These are phyloP conservation scores for Darevskia nairensis DNA, from an alignment of 2,797 vertebrate genomes.

Conservation along the genomic window DNA sequence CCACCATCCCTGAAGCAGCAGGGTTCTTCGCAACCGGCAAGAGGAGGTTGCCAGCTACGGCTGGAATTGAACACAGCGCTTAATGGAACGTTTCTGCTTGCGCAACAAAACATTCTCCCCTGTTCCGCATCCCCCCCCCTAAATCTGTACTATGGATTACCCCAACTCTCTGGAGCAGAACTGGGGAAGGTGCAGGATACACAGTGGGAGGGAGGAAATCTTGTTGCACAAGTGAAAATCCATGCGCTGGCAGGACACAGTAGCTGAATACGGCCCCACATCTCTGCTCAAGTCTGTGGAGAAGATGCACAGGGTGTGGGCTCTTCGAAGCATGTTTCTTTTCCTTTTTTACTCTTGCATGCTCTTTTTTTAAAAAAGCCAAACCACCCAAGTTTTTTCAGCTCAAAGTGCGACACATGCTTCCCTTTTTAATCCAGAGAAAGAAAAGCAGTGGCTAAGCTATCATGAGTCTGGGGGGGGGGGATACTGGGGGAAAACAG, in stretches of 20 bases:
- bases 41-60: neutral
- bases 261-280: too few relatives aligned
- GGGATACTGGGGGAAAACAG: constrained; percentile 2
- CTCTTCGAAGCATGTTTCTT: neutral
- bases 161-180: too few relatives aligned
- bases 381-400: neutral
- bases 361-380: neutral
- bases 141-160: too few relatives aligned
- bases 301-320: neutral
- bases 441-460: neutral
- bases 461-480: neutral
- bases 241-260: too few relatives aligned
- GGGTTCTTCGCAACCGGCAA: neutral
- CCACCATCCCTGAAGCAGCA: neutral
- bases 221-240: too few relatives aligned
- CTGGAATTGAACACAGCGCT: too few relatives aligned
- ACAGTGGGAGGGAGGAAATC: too few relatives aligned
- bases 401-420: neutral
- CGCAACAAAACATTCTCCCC: too few relatives aligned
- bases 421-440: neutral
- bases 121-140: too few relatives aligned
- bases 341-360: neutral
- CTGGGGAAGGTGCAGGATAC: too few relatives aligned
- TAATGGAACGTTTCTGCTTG: too few relatives aligned
- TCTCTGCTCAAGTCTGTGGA: neutral